Evolutionary conservation across 2,113 vertebrate species (phyloP).

Genomic region (Loxodonta africana): DNA sequence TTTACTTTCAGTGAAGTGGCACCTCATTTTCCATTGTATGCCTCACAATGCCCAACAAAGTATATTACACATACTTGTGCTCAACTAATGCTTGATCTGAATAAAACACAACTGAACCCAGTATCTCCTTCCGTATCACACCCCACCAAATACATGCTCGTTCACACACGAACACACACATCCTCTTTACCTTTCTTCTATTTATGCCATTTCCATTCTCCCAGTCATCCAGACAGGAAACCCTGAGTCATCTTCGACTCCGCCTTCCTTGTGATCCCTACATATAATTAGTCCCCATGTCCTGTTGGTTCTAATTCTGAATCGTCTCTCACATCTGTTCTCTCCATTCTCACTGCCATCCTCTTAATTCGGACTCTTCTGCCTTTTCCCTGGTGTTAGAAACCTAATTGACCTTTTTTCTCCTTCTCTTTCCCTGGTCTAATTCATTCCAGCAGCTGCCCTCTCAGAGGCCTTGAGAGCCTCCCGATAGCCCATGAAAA

Average conservation of each 20-base stretch:
- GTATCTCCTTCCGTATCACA: neutral
- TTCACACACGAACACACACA: rapidly evolving
- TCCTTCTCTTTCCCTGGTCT: neutral
- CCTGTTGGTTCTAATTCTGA: slow-evolving; percentile 63
- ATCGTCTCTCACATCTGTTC: slow-evolving; percentile 41
- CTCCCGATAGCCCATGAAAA: neutral
- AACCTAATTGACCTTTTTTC: neutral
- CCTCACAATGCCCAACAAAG: neutral
- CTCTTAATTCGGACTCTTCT: neutral
- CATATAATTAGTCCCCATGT: slow-evolving; percentile 1
- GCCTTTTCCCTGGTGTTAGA: neutral
- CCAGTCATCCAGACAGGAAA: neutral
- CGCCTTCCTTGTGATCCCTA: neutral
- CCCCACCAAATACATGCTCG: neutral
- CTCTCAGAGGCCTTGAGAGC: neutral
- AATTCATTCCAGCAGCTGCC: neutral
- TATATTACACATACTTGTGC: neutral
- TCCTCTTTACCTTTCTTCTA: slow-evolving; percentile 28
- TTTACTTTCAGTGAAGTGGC: neutral
- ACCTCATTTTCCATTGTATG: neutral
- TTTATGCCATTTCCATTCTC: neutral
- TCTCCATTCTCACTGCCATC: slow-evolving; percentile 30
- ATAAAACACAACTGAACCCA: neutral
- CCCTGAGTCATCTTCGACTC: slow-evolving; percentile 49
- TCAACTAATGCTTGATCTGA: neutral